Evolutionary conservation across 2,888 invertebrate genomes (phyloP).

Genomic region (Drosophila emarginata): DNA sequence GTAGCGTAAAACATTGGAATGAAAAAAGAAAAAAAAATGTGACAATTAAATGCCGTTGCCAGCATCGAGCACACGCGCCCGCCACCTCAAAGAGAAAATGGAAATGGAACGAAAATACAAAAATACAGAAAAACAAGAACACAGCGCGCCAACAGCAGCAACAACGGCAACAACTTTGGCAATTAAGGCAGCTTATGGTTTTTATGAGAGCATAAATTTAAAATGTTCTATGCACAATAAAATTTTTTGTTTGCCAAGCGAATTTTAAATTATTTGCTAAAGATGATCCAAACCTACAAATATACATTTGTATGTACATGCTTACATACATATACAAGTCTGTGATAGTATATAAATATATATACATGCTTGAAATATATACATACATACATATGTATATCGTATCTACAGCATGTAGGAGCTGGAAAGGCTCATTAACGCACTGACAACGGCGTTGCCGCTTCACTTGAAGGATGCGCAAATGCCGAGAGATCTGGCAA

Average conservation of each 20-base stretch:
- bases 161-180: slow-evolving; percentile 65
- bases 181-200: slow-evolving; percentile 76
- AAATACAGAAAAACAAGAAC: slow-evolving; percentile 10
- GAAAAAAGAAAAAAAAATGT: slow-evolving; percentile 36
- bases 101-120: slow-evolving; percentile 52
- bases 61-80: slow-evolving; percentile 22
- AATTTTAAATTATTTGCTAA: slow-evolving; percentile 58
- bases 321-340: background rate
- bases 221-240: slow-evolving; percentile 68
- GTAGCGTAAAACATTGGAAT: slow-evolving; percentile 47
- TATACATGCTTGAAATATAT: slow-evolving; percentile 10
- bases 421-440: slow-evolving; percentile 63
- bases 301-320: slow-evolving; percentile 9
- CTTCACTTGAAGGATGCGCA: slow-evolving; percentile 62
- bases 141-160: slow-evolving; percentile 24
- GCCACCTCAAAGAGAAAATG: slow-evolving; percentile 47
- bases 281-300: slow-evolving; percentile 25
- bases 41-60: slow-evolving; percentile 61
- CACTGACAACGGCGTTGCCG: slow-evolving; percentile 15
- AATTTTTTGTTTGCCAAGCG: slow-evolving; percentile 46
- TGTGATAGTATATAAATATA: background rate
- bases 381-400: slow-evolving; percentile 27
- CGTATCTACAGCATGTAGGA: background rate
- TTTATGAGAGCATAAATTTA: slow-evolving; percentile 76
- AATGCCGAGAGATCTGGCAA: slow-evolving; percentile 28